These are phyloP conservation scores for Casuarius casuarius DNA, from an alignment of 2,113 vertebrate species.

Conservation along the genomic window DNA sequence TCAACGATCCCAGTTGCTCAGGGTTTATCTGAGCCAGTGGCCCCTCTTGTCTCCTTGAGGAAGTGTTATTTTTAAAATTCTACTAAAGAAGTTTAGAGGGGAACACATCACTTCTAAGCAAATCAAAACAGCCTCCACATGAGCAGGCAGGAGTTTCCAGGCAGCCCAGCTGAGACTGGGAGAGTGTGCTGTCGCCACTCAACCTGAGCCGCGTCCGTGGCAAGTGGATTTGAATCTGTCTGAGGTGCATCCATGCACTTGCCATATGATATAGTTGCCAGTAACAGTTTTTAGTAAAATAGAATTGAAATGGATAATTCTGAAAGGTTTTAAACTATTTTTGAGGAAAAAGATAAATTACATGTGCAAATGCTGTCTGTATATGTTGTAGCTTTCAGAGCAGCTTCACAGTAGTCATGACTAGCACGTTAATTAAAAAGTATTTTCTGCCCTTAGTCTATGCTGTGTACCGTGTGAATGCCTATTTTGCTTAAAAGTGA, in stretches of 20 bases:
- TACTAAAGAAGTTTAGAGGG: not conserved
- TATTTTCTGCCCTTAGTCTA: not conserved
- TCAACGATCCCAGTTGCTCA: not conserved
- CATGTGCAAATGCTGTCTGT: not conserved
- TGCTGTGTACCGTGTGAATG: not conserved
- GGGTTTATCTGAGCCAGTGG: not conserved
- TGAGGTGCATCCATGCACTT: rapidly evolving
- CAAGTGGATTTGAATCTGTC: not conserved
- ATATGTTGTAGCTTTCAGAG: not conserved
- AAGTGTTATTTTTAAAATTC: not conserved
- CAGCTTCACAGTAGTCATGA: not conserved
- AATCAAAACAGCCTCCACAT: not conserved
- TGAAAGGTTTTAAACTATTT: not conserved
- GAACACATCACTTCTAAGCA: not conserved
- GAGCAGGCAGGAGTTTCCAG: not conserved
- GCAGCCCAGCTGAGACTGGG: not conserved
- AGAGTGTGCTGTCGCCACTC: not conserved
- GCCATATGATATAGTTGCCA: not conserved
- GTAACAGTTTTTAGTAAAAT: not conserved
- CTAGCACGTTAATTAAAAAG: not conserved
- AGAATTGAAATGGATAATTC: not conserved
- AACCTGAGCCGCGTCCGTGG: rapidly evolving
- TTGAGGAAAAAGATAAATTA: not conserved
- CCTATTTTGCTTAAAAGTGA: not conserved
- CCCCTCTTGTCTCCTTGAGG: not conserved